Evolutionary conservation across 2,797 vertebrate genomes (phyloP).

Genomic region (Crenuchus spilurus): DNA sequence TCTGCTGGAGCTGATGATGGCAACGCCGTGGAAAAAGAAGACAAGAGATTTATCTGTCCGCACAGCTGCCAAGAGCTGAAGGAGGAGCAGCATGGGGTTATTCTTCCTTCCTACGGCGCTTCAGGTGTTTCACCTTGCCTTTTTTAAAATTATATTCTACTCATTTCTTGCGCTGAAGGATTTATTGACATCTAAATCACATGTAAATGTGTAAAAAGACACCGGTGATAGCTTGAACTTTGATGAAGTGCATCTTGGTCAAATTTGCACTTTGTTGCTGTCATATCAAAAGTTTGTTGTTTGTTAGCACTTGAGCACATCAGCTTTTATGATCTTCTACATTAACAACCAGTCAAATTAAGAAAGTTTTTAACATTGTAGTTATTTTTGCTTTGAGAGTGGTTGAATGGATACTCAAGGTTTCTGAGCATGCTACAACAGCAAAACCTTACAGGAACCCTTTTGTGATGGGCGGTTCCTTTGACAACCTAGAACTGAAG

Average conservation of each 20-base stretch:
- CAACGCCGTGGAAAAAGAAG: conserved; percentile 65
- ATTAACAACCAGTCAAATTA: too few species aligned
- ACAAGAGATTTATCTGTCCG: conserved; percentile 72
- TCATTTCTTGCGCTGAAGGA: neutral
- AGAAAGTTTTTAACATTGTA: too few species aligned
- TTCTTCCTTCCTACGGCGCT: conserved; percentile 59
- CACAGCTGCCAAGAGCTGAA: conserved; percentile 64
- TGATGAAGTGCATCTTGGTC: neutral
- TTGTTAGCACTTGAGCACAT: too few species aligned
- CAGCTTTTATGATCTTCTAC: too few species aligned
- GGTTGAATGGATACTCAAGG: too few species aligned
- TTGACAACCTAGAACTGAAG: too few species aligned
- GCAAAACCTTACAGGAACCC: too few species aligned
- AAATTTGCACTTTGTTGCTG: neutral
- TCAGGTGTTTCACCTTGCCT: conserved; percentile 60
- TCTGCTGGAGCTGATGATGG: conserved; percentile 71
- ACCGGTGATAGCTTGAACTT: neutral
- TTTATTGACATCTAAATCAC: conserved; percentile 9
- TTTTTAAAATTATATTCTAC: neutral
- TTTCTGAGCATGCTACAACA: too few species aligned
- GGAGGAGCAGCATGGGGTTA: conserved; percentile 65
- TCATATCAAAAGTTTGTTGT: neutral
- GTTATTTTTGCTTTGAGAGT: too few species aligned
- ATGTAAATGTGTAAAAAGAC: neutral
- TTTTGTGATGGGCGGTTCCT: too few species aligned